A percentile compares a stretch with the other conserved stretches of the same genome.
Evolutionary conservation across 2,113 vertebrate genomes (phyloP).

Genomic region (Ceuthmochares aereus): DNA sequence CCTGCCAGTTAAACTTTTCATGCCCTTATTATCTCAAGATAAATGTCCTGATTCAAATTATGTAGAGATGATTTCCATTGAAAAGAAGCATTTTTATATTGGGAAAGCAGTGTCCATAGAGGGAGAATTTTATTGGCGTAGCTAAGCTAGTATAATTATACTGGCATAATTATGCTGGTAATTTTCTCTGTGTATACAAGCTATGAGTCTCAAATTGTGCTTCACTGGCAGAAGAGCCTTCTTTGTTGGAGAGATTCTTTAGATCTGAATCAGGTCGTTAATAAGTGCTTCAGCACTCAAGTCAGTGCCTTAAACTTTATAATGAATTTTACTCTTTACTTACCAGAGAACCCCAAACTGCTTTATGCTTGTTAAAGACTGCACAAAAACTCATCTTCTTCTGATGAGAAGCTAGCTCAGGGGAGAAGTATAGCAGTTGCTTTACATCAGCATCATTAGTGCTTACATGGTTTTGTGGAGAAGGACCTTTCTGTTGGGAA

Average conservation of each 20-base stretch:
- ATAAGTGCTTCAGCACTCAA: conserved; percentile 44
- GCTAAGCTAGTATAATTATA: conserved; percentile 60
- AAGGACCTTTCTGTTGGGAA: neutral
- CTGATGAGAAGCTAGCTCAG: neutral
- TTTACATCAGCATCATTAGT: neutral
- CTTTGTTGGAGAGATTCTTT: conserved; percentile 63
- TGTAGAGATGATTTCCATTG: neutral
- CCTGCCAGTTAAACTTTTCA: neutral
- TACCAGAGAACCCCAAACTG: neutral
- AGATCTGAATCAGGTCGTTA: conserved; percentile 69
- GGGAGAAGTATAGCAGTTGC: neutral
- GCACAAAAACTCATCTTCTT: neutral
- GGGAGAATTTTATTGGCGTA: conserved; percentile 39
- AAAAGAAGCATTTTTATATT: neutral
- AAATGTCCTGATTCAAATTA: conserved; percentile 36
- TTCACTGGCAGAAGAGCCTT: conserved; percentile 53
- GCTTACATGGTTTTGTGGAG: neutral
- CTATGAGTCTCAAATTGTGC: conserved; percentile 61
- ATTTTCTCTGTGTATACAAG: conserved; percentile 68
- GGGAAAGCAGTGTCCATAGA: conserved; percentile 34
- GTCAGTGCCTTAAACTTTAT: conserved; percentile 30
- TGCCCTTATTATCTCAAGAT: conserved; percentile 19
- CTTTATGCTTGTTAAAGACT: neutral
- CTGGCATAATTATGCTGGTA: conserved; percentile 54
- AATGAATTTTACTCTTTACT: conserved; percentile 38